A percentile compares a stretch with the other conserved stretches of the same genome.
These are phyloP conservation scores for Orthosia gracilis DNA, from an alignment of 2,888 invertebrate species.

Conservation along the genomic window DNA sequence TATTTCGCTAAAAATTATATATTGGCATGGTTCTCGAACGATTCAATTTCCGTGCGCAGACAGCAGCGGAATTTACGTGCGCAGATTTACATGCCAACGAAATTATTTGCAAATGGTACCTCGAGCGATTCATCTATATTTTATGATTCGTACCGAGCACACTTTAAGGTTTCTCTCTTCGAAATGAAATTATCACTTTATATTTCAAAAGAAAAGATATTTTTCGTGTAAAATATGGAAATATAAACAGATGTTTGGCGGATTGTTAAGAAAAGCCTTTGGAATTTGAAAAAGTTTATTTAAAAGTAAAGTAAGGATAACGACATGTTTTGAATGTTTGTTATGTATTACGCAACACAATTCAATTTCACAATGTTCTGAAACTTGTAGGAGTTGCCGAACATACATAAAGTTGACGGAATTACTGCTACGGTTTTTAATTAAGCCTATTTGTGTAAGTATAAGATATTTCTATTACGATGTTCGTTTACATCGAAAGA, in stretches of 20 bases:
- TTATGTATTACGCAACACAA: conserved; percentile 15
- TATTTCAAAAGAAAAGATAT: conserved; percentile 67
- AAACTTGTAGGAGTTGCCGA: conserved; percentile 32
- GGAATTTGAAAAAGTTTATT: conserved; percentile 56
- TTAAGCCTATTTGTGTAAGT: not conserved
- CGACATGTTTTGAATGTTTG: conserved; percentile 51
- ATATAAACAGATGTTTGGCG: conserved; percentile 66
- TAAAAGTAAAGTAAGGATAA: conserved; percentile 43
- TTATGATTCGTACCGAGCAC: conserved; percentile 79
- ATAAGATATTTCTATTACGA: not conserved
- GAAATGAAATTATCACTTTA: conserved; percentile 70
- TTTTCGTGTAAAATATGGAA: conserved; percentile 67
- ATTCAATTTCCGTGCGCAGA: conserved; percentile 90
- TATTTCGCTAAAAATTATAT: conserved; percentile 85
- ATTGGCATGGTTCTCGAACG: conserved; percentile 88
- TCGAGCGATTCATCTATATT: conserved; percentile 85
- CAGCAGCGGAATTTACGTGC: conserved; percentile 89
- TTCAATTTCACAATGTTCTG: conserved; percentile 10
- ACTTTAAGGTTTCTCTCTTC: conserved; percentile 74
- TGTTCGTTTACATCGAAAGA: conserved; percentile 4
- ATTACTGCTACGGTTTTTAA: not conserved
- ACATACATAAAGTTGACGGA: not conserved
- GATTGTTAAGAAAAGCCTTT: conserved; percentile 60
- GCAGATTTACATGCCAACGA: conserved; percentile 89
- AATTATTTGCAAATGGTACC: conserved; percentile 89